A percentile compares a stretch with the other conserved stretches of the same genome.
Conservation (phyloP, 2,113 vertebrate genomes). For the Zosterops hypoxanthus region DNA sequence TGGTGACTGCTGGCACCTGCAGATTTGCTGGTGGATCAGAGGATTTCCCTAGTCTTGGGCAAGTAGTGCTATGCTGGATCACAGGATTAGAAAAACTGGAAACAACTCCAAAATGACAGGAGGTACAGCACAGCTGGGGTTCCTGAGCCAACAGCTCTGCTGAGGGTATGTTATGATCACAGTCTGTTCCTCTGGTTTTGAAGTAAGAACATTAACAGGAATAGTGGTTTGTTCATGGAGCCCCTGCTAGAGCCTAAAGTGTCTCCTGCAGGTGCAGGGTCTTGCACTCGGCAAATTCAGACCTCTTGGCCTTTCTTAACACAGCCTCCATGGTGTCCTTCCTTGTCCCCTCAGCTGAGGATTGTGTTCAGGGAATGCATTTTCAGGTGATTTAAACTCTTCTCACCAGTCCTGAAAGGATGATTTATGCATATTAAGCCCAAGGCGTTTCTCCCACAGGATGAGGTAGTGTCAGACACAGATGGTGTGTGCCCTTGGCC, state of each 20-base stretch:
- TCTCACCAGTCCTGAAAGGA: neutral
- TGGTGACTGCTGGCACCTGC: neutral
- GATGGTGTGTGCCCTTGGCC: neutral
- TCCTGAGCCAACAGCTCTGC: neutral
- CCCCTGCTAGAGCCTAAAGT: neutral
- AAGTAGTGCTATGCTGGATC: neutral
- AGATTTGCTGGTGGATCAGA: neutral
- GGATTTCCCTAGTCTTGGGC: neutral
- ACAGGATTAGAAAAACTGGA: neutral
- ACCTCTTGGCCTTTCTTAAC: neutral
- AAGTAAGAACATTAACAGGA: neutral
- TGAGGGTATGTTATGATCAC: neutral
- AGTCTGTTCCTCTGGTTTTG: neutral
- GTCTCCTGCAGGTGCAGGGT: neutral
- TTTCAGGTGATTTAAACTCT: neutral
- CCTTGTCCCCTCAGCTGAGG: neutral
- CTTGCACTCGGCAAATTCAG: too few relatives aligned
- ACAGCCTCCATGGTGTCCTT: rapidly evolving
- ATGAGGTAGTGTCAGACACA: neutral
- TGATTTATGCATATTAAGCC: neutral
- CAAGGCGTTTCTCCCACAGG: neutral
- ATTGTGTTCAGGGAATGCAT: neutral
- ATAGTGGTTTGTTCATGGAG: neutral
- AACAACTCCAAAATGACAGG: neutral
- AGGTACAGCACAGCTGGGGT: neutral